Percentiles rank a stretch among this genome's conserved stretches.
phyloP scores from a whole-genome alignment of 2,888 invertebrate genomes.

The Drosophila setosimentum region DNA sequence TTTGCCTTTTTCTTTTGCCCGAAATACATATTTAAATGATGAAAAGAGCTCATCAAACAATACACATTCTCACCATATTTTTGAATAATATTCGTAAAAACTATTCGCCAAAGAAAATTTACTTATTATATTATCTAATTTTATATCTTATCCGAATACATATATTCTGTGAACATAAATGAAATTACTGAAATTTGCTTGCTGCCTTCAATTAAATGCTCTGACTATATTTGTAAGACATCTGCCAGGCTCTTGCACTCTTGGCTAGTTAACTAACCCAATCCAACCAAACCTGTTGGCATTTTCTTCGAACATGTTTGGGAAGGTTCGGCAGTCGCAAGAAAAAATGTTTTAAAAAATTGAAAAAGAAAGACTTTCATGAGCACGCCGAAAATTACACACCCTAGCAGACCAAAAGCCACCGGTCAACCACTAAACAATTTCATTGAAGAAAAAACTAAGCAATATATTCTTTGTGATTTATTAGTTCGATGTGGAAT shows the following conservation, averaged over 20 bases:
- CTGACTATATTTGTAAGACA: background rate
- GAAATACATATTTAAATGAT: background rate
- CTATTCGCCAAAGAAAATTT: background rate
- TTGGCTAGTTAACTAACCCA: slow-evolving; percentile 12
- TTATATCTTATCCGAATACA: background rate
- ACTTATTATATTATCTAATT: background rate
- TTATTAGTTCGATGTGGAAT: too few relatives aligned
- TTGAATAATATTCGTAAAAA: background rate
- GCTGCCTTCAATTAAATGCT: slow-evolving; percentile 5
- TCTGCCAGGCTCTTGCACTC: slow-evolving; percentile 12
- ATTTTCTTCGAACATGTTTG: slow-evolving; percentile 34
- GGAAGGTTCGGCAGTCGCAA: slow-evolving; percentile 7
- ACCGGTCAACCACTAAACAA: background rate
- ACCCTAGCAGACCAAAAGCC: background rate
- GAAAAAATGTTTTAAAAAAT: background rate
- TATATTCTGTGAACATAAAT: background rate
- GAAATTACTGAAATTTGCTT: background rate
- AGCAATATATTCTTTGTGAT: background rate
- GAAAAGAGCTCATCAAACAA: background rate
- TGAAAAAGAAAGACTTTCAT: background rate
- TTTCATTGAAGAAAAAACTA: too few relatives aligned
- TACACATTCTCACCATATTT: background rate
- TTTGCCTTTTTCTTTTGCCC: background rate
- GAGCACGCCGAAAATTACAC: background rate
- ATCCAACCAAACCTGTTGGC: slow-evolving; percentile 50